These are phyloP conservation scores for Cyclura pinguis DNA, from an alignment of 2,797 vertebrate genomes.

Conservation along the genomic window DNA sequence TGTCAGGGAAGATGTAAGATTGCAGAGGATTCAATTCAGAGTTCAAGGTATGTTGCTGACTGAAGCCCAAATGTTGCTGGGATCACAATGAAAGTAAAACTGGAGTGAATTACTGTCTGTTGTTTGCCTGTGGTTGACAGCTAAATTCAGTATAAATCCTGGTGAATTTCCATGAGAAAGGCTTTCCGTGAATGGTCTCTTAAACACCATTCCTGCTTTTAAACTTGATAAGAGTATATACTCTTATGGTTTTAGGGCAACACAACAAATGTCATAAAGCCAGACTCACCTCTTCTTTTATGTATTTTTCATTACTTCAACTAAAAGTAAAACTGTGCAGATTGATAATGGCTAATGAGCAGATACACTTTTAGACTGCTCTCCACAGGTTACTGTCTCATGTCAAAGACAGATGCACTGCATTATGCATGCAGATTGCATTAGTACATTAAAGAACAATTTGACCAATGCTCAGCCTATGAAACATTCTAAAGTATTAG, in stretches of 20 bases:
- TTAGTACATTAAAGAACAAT: slow-evolving; percentile 45
- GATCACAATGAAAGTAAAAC: neutral
- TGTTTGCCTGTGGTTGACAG: neutral
- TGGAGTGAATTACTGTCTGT: neutral
- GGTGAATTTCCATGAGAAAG: slow-evolving; percentile 75
- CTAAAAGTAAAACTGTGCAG: slow-evolving; percentile 67
- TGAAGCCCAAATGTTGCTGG: neutral
- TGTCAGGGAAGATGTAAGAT: neutral
- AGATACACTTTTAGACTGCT: slow-evolving; percentile 55
- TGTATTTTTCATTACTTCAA: slow-evolving; percentile 62
- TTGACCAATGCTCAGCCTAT: neutral
- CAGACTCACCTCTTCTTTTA: slow-evolving; percentile 49
- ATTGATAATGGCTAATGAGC: slow-evolving; percentile 72
- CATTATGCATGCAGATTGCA: slow-evolving; percentile 55
- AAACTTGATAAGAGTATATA: slow-evolving; percentile 50
- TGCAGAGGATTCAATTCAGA: too few species aligned
- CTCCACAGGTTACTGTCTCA: slow-evolving; percentile 49
- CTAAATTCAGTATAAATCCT: slow-evolving; percentile 79
- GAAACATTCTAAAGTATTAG: neutral
- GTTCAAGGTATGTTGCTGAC: neutral
- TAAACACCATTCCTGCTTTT: slow-evolving; percentile 76
- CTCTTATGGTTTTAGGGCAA: slow-evolving; percentile 48
- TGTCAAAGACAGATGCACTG: slow-evolving; percentile 42
- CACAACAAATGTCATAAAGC: slow-evolving; percentile 46
- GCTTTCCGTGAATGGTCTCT: slow-evolving; percentile 68